Evolutionary conservation across 2,888 invertebrate genomes (phyloP).

Genomic region (Scotopteryx bipunctaria): DNA sequence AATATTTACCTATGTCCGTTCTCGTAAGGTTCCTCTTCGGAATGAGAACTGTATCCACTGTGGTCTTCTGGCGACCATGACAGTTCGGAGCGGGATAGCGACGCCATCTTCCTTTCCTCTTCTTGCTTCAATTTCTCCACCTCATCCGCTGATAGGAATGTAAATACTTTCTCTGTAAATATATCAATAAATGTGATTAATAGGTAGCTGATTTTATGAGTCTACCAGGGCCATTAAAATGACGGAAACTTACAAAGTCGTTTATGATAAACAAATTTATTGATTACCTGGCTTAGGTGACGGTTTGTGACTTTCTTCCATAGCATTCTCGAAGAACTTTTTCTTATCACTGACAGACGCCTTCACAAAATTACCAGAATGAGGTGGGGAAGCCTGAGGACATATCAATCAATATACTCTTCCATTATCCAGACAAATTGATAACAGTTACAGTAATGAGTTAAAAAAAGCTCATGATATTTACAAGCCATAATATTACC

Average conservation of each 20-base stretch:
- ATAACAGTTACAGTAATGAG: constrained; percentile 52
- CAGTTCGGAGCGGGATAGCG: constrained; percentile 86
- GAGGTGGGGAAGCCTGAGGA: constrained; percentile 85
- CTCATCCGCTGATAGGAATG: constrained; percentile 96
- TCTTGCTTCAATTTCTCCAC: constrained; percentile 96
- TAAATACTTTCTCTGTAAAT: constrained; percentile 93
- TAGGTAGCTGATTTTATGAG: neutral
- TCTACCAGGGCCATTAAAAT: neutral
- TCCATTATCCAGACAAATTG: constrained; percentile 11
- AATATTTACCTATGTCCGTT: constrained; percentile 73
- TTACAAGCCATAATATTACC: constrained; percentile 72
- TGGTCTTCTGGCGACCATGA: constrained; percentile 80
- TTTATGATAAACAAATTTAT: neutral
- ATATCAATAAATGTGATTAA: neutral
- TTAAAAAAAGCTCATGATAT: constrained; percentile 75
- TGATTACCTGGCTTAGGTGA: constrained; percentile 90
- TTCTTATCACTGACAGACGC: constrained; percentile 96
- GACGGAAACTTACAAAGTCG: neutral
- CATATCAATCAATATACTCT: constrained; percentile 32
- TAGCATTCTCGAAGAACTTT: constrained; percentile 97
- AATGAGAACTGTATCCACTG: constrained; percentile 80
- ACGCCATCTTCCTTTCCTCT: constrained; percentile 94
- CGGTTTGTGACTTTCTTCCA: constrained; percentile 95
- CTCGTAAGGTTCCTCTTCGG: constrained; percentile 75
- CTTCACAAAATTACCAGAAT: constrained; percentile 89